phyloP scores from a whole-genome alignment of 1,140 invertebrate species.

The Aphidius gifuensis region DNA sequence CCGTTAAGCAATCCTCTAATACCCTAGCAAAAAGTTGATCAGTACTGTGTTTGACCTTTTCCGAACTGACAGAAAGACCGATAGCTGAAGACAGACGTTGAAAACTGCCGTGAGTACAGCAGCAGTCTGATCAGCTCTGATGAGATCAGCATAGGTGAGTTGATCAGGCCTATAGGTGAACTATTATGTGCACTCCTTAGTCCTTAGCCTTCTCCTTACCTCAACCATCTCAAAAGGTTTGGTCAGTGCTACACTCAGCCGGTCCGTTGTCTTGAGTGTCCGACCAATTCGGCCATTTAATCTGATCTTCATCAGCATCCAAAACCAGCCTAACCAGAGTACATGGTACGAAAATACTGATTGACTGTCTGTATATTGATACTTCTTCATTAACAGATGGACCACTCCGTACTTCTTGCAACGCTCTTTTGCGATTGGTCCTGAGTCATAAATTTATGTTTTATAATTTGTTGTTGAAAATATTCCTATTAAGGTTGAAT shows the following conservation, averaged over 20 bases:
- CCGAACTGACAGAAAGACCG: not conserved
- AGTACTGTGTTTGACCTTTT: conserved; percentile 30
- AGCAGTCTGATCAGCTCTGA: not conserved
- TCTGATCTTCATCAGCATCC: not conserved
- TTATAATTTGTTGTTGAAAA: too few species aligned
- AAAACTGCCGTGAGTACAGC: not conserved
- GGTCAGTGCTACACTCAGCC: not conserved
- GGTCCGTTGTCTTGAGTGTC: too few species aligned
- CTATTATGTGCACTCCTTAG: not conserved
- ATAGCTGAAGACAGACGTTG: not conserved
- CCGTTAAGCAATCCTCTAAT: conserved; percentile 2
- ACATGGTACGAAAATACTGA: not conserved
- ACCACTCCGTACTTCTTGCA: not conserved
- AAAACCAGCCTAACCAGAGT: not conserved
- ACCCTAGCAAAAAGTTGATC: conserved; percentile 18
- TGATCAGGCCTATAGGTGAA: not conserved
- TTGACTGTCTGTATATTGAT: not conserved
- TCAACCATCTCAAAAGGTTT: not conserved
- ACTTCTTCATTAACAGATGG: not conserved
- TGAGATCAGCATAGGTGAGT: not conserved
- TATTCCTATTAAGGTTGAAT: too few species aligned
- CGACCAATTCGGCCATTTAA: not conserved
- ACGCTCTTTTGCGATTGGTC: not conserved
- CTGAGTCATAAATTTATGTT: not conserved
- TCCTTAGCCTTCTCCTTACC: not conserved